A percentile compares a stretch with the other conserved stretches of the same genome.
These are phyloP conservation scores for Meriones unguiculatus DNA, from an alignment of 2,113 vertebrate species.

Conservation along the genomic window DNA sequence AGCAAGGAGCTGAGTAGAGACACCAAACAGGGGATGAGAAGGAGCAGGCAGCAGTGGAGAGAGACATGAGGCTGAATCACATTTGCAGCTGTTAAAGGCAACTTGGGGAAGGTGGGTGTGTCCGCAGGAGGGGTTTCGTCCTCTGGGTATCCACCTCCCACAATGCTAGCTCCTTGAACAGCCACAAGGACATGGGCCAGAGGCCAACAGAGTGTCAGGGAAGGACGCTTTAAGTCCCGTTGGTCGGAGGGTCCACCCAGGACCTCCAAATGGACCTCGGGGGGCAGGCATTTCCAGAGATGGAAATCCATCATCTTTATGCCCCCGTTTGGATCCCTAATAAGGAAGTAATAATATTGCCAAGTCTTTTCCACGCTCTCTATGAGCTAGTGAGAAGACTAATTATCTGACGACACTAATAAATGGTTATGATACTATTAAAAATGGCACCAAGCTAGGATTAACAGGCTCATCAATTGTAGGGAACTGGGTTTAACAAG, in stretches of 20 bases:
- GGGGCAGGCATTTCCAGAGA: constrained; percentile 54
- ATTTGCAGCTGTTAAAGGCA: neutral
- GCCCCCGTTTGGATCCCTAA: constrained; percentile 64
- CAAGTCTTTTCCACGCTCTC: constrained; percentile 78
- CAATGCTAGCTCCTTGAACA: neutral
- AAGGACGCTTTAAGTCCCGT: neutral
- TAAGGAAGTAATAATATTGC: constrained; percentile 80
- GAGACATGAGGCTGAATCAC: neutral
- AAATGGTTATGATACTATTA: constrained; percentile 90
- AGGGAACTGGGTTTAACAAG: constrained; percentile 90
- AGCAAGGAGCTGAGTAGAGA: neutral
- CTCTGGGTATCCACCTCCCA: neutral
- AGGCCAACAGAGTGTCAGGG: neutral
- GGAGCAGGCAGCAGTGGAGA: neutral
- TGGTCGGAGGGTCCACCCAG: constrained; percentile 27
- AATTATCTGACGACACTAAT: constrained; percentile 88
- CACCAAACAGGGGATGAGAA: neutral
- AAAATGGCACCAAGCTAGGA: constrained; percentile 89
- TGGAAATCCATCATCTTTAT: constrained; percentile 68
- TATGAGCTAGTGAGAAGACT: constrained; percentile 85
- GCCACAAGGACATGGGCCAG: neutral
- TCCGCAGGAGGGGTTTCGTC: neutral
- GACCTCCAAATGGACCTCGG: neutral
- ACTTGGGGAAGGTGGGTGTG: neutral
- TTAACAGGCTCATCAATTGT: constrained; percentile 90